phyloP scores from a whole-genome alignment of 1,140 invertebrate species.

The Acromyrmex heyeri region DNA sequence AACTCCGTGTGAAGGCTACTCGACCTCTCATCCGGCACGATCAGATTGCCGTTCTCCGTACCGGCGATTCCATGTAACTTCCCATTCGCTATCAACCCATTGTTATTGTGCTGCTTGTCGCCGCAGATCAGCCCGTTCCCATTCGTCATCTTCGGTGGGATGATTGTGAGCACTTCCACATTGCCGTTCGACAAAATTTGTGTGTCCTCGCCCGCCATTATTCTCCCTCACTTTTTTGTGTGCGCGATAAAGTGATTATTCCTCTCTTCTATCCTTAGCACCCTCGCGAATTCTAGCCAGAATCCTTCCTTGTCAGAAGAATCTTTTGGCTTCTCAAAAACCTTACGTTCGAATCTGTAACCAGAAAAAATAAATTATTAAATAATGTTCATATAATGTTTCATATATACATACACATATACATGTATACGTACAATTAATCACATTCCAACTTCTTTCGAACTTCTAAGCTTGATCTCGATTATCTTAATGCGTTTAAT shows the following conservation, averaged over 20 bases:
- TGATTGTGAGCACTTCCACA: slow-evolving; percentile 81
- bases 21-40: slow-evolving; percentile 78
- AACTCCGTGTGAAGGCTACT: slow-evolving; percentile 81
- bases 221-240: slow-evolving; percentile 2
- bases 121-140: slow-evolving; percentile 80
- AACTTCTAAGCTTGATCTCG: background rate
- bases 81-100: slow-evolving; percentile 82
- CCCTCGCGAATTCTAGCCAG: background rate
- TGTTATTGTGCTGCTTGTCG: slow-evolving; percentile 82
- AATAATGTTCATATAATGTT: background rate
- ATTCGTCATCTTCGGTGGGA: slow-evolving; percentile 81
- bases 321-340: slow-evolving; percentile 21
- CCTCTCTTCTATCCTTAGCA: slow-evolving; percentile 5
- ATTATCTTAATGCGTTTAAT: background rate
- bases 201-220: slow-evolving; percentile 82
- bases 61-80: slow-evolving; percentile 77
- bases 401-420: background rate
- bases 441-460: background rate
- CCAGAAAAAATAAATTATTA: background rate
- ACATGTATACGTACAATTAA: background rate
- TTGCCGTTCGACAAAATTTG: slow-evolving; percentile 80
- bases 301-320: slow-evolving; percentile 58
- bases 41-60: slow-evolving; percentile 80
- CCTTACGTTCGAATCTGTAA: slow-evolving; percentile 59
- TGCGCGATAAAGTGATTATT: background rate